phyloP scores from a whole-genome alignment of 2,888 invertebrate species.

The Lasius fuliginosus region DNA sequence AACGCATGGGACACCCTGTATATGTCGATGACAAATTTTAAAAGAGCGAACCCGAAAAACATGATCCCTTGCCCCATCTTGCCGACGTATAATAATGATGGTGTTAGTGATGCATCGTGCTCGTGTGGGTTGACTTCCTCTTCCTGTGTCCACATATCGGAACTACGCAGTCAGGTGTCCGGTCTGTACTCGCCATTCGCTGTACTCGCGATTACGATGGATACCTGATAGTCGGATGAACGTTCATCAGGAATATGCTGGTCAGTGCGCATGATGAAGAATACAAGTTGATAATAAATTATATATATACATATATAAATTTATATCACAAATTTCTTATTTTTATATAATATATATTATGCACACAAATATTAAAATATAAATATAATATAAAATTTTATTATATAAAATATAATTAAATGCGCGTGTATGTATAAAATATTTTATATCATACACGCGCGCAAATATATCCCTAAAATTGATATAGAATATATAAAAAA shows the following conservation, averaged over 20 bases:
- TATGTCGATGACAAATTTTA: conserved; percentile 38
- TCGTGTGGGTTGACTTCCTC: conserved; percentile 84
- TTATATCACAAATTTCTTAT: neutral
- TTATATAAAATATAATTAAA: neutral
- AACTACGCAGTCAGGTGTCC: conserved; percentile 83
- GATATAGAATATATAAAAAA: no score
- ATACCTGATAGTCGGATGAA: conserved; percentile 71
- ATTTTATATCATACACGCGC: no score
- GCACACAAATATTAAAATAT: neutral
- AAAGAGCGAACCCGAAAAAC: conserved; percentile 40
- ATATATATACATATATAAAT: neutral
- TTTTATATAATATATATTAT: neutral
- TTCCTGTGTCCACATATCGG: conserved; percentile 84
- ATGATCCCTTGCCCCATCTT: conserved; percentile 55
- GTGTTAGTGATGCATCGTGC: conserved; percentile 48
- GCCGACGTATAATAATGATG: conserved; percentile 61
- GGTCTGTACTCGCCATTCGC: conserved; percentile 56
- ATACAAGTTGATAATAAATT: neutral
- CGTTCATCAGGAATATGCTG: neutral
- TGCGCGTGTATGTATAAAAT: no score
- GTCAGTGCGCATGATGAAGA: neutral
- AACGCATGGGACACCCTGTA: neutral
- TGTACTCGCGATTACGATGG: conserved; percentile 63
- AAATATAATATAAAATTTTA: neutral
- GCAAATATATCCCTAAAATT: no score